These are phyloP conservation scores for Misgurnus mizolepis DNA, from an alignment of 2,113 vertebrate species.

Conservation along the genomic window DNA sequence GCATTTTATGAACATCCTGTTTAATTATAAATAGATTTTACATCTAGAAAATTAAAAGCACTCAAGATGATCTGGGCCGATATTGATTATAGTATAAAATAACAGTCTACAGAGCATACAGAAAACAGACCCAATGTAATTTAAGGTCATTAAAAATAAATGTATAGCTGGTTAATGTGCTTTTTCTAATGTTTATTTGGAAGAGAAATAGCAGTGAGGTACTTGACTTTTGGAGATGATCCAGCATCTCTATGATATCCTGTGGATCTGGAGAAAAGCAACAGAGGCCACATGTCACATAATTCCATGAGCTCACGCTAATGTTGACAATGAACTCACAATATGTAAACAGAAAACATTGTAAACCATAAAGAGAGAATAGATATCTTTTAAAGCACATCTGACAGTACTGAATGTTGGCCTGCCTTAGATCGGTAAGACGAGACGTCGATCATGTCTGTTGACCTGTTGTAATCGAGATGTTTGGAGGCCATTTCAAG, in stretches of 20 bases:
- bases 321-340: not conserved
- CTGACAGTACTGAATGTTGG: not conserved
- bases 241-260: constrained; percentile 49
- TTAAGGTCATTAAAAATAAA: not conserved
- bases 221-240: constrained; percentile 38
- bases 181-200: constrained; percentile 19
- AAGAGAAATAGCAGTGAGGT: constrained; percentile 17
- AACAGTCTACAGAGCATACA: not conserved
- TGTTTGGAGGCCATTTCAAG: not conserved
- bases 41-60: constrained; percentile 20
- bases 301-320: constrained; percentile 56
- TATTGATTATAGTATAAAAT: constrained; percentile 21
- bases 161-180: too few relatives aligned
- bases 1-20: not conserved
- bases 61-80: not conserved
- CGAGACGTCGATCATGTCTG: constrained; percentile 33
- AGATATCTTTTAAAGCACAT: not conserved
- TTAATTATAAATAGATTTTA: constrained; percentile 21
- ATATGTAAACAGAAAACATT: constrained; percentile 5
- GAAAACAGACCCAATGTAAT: not conserved
- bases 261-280: constrained; percentile 49
- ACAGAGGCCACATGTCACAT: constrained; percentile 62
- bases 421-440: constrained; percentile 10
- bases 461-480: constrained; percentile 27
- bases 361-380: not conserved